Conservation (phyloP, 2,797 vertebrate species). For the Graptemys geographica region DNA sequence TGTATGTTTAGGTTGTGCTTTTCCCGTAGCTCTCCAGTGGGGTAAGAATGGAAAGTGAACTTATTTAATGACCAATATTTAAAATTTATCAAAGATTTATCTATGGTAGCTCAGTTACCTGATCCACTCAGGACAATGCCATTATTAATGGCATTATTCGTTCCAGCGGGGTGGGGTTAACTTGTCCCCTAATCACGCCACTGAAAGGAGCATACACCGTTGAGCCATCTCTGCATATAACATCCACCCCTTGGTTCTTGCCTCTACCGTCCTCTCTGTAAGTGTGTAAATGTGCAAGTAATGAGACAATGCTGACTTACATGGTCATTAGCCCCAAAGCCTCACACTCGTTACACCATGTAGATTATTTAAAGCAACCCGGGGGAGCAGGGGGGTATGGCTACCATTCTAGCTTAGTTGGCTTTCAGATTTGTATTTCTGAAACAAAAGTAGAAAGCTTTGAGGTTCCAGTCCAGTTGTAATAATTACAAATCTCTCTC, state of each 20-base stretch:
- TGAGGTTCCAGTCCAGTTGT: neutral
- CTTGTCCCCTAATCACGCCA: constrained; percentile 80
- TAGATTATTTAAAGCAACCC: neutral
- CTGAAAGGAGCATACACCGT: constrained; percentile 84
- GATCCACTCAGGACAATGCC: constrained; percentile 66
- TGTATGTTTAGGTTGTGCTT: neutral
- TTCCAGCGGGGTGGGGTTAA: constrained; percentile 64
- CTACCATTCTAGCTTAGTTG: neutral
- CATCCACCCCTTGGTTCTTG: constrained; percentile 58
- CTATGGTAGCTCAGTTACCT: too few relatives aligned
- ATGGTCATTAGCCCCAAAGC: neutral
- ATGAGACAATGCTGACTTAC: neutral
- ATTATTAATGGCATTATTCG: constrained; percentile 78
- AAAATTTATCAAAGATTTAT: neutral
- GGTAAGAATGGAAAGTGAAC: neutral
- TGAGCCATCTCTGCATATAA: constrained; percentile 72
- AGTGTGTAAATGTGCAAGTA: neutral
- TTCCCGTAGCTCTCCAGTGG: neutral
- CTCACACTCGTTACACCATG: neutral
- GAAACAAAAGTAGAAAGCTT: neutral
- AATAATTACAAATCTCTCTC: neutral
- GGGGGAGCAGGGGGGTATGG: rapidly evolving
- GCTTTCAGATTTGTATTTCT: neutral
- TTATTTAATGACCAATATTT: neutral
- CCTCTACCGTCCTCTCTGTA: too few relatives aligned